A percentile compares a stretch with the other conserved stretches of the same genome.
Conservation (phyloP, 1,140 invertebrate genomes). For the Phymorhynchus buccinoides region DNA sequence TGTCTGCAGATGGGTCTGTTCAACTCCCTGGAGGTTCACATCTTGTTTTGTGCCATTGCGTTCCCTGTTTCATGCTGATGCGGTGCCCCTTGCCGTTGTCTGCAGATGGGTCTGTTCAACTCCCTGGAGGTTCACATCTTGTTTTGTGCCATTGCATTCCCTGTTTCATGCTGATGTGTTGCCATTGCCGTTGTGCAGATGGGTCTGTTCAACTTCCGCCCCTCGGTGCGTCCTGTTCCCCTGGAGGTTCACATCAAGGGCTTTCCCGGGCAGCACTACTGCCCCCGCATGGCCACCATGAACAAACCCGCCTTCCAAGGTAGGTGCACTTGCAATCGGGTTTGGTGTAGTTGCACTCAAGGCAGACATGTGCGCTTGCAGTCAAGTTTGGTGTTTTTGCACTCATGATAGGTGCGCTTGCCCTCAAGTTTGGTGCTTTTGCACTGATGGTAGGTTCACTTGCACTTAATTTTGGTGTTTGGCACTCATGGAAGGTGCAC, state of each 20-base stretch:
- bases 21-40: background rate
- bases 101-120: background rate
- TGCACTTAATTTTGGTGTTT: too few species aligned
- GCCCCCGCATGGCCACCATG: conserved; percentile 99
- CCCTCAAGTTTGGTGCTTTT: too few species aligned
- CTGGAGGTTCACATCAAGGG: conserved; percentile 95
- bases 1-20: background rate
- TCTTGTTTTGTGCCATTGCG: background rate
- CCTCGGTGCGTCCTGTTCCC: conserved; percentile 96
- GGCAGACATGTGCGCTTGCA: too few species aligned
- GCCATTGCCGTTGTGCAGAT: conserved; percentile 71
- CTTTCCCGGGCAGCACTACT: conserved; percentile 97
- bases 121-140: background rate
- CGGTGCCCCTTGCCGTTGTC: too few species aligned
- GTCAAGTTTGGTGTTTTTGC: too few species aligned
- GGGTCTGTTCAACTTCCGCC: conserved; percentile 98
- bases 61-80: background rate
- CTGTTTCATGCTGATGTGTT: background rate
- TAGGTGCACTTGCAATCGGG: conserved; percentile 77
- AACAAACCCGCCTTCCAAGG: conserved; percentile 97
- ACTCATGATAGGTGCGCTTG: too few species aligned
- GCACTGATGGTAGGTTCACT: too few species aligned
- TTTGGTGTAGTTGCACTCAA: too few species aligned
- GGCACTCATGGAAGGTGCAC: too few species aligned
- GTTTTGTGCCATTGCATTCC: background rate